phyloP scores from a whole-genome alignment of 1,140 invertebrate genomes.

The Ectropis grisescens region DNA sequence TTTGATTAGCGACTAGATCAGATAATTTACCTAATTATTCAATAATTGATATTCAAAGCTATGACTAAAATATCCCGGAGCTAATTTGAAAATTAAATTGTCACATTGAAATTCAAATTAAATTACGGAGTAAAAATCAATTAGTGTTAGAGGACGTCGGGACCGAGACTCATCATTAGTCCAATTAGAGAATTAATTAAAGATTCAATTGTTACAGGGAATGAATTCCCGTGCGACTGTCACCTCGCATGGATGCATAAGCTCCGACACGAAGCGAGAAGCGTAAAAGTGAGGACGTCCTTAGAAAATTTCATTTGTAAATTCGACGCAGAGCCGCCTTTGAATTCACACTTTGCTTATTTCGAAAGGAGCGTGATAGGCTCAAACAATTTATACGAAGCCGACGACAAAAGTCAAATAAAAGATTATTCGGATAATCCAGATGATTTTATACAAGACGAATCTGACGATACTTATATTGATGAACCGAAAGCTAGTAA shows the following conservation, averaged over 20 bases:
- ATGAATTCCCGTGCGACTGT: conserved; percentile 84
- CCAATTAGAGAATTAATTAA: conserved; percentile 38
- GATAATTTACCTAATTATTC: conserved; percentile 4
- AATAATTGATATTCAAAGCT: too few relatives aligned
- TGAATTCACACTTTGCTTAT: conserved; percentile 46
- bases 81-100: too few relatives aligned
- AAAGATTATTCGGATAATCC: conserved; percentile 31
- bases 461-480: conserved; percentile 44
- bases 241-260: conserved; percentile 83
- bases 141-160: conserved; percentile 10
- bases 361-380: conserved; percentile 38
- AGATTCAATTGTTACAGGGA: conserved; percentile 72
- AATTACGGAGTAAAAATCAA: conserved; percentile 19
- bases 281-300: conserved; percentile 74
- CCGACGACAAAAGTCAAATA: conserved; percentile 31
- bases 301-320: conserved; percentile 72
- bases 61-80: too few relatives aligned
- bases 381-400: conserved; percentile 38
- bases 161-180: conserved; percentile 20
- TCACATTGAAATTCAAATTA: conserved; percentile 2
- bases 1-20: too few relatives aligned
- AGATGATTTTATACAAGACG: conserved; percentile 44
- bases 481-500: conserved; percentile 46
- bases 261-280: conserved; percentile 80
- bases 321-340: conserved; percentile 34